Evolutionary conservation across 1,140 invertebrate genomes (phyloP), one percentile per base, ranked within the genome.

Genomic region (Pseudomyrmex sp.): DNA sequence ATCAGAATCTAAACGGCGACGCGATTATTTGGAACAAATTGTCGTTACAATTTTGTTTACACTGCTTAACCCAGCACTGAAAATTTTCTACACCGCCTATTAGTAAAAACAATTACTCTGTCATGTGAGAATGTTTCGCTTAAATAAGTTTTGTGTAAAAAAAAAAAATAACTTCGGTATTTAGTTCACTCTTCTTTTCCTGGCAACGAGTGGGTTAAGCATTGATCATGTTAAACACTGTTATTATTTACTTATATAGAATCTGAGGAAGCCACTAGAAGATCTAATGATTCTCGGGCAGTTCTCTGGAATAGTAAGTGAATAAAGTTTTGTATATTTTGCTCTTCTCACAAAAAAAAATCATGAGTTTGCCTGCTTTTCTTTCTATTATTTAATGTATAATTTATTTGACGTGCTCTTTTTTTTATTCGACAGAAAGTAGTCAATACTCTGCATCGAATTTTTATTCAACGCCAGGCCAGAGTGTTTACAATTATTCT

Each of bases 241-340:
- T 48, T 68, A n/a, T 75, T 76, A 18, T 46, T 20, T 88, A 50
- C 80, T 65, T 86, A 96, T 96, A 88, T 95, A 97, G 97, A 97
- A 95, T 96, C 97, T 93, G 97, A 97, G 92, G 96, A 97, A 93
- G 96, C 95, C 92, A 95, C 96, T 87, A 95, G 96, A 93, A 95
- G 96, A 92, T 96, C 96, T 92, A 96, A 97, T 91, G 96, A 97
- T 95, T 95, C 96, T 88, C 95, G 97, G 92, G 96, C 96, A 86
- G 96, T 97, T 89, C 95, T 97, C 88, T 97, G 97, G 97, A 97
- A 97, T 94, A 97, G 97, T 97, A 95, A 97, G 97, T 90, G 48
- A 85, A 70, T 76, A 76, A 85, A 75, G 12, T 54, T 87, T 2
- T n/a, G 35, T 35, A 35, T 35, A 35, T 82, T 50, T 74, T 70